Conservation (phyloP, 2,797 vertebrate genomes). For the Neostethus bicornis region DNA sequence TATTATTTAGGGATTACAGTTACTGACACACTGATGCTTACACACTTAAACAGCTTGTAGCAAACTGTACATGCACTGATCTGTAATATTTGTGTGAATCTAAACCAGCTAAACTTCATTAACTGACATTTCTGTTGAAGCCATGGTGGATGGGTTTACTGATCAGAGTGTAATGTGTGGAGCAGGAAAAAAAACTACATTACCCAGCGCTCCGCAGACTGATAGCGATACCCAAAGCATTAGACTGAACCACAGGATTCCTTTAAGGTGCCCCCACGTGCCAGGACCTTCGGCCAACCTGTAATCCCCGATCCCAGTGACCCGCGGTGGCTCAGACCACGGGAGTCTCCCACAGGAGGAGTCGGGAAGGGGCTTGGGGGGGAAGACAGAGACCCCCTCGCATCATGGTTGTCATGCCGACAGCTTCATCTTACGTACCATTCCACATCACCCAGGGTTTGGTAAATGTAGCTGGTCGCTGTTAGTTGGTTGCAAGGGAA, state of each 20-base stretch:
- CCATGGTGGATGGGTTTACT: constrained; percentile 71
- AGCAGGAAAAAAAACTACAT: constrained; percentile 73
- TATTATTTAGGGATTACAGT: too few relatives aligned
- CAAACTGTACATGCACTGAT: constrained; percentile 34
- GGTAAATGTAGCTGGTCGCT: constrained; percentile 99
- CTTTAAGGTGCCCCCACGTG: constrained; percentile 94
- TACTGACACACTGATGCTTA: neutral
- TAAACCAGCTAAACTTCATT: constrained; percentile 10
- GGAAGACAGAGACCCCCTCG: constrained; percentile 94
- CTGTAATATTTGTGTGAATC: too few relatives aligned
- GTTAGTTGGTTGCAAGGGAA: constrained; percentile 98
- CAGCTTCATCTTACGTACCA: constrained; percentile 99
- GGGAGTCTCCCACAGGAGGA: constrained; percentile 98
- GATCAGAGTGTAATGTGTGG: constrained; percentile 70
- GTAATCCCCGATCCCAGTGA: constrained; percentile 99
- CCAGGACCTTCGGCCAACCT: constrained; percentile 99
- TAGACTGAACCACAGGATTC: constrained; percentile 98
- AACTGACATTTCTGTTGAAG: constrained; percentile 78
- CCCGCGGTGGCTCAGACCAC: constrained; percentile 97
- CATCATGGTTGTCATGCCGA: constrained; percentile 99
- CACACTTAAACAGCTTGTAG: neutral
- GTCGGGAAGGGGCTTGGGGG: constrained; percentile 75
- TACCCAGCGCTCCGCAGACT: constrained; percentile 85
- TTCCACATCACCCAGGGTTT: constrained; percentile 99
- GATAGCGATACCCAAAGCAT: constrained; percentile 85